phyloP scores from a whole-genome alignment of 2,113 vertebrate species.

The Bungarus multicinctus region DNA sequence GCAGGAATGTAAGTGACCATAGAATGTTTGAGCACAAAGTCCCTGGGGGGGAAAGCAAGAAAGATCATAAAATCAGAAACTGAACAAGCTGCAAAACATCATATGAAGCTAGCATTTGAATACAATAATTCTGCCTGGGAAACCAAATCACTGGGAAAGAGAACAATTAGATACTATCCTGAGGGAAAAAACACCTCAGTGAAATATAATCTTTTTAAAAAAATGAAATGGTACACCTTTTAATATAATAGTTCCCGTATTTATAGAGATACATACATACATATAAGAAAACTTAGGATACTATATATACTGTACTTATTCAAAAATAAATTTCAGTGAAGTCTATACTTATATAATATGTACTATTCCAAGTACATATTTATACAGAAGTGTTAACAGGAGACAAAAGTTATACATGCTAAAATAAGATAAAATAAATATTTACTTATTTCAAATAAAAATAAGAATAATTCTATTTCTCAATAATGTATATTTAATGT shows the following conservation, averaged over 20 bases:
- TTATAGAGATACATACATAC: neutral
- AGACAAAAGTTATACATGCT: neutral
- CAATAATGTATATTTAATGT: neutral
- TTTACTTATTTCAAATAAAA: neutral
- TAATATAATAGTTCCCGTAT: neutral
- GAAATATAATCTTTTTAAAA: neutral
- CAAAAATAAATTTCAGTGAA: neutral
- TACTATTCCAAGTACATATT: neutral
- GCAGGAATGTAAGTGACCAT: constrained; percentile 76
- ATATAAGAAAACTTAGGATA: neutral
- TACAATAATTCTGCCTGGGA: constrained; percentile 3
- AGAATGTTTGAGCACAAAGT: constrained; percentile 69
- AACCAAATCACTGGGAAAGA: neutral
- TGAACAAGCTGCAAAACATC: neutral
- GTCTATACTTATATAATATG: neutral
- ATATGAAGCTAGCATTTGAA: constrained; percentile 16
- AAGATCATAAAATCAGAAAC: constrained; percentile 8
- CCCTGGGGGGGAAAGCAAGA: constrained; percentile 55
- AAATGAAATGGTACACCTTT: neutral
- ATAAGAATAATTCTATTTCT: neutral
- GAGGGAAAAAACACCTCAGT: neutral
- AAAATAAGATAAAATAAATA: neutral
- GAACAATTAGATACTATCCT: neutral
- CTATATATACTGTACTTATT: neutral
- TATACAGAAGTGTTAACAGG: neutral